These are phyloP conservation scores for Entomyzon cyanotis DNA, from an alignment of 2,113 vertebrate genomes.

Conservation along the genomic window DNA sequence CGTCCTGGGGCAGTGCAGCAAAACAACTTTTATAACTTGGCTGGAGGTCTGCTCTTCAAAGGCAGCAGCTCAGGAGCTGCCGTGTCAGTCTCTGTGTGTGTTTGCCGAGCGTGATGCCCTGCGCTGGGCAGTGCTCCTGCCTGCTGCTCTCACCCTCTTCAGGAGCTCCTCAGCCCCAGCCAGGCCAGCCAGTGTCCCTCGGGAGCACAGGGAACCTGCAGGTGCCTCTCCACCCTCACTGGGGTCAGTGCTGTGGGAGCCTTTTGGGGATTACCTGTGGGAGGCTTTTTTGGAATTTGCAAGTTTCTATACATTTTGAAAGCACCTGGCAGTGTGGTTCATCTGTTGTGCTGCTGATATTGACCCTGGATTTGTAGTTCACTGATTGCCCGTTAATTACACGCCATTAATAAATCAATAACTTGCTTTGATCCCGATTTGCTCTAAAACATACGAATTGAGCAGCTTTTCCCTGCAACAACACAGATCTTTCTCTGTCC, in stretches of 20 bases:
- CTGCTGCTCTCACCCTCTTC: not conserved
- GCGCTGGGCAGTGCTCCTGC: not conserved
- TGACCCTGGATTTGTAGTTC: not conserved
- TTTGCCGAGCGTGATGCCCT: not conserved
- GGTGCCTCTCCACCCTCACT: not conserved
- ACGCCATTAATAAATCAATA: conserved; percentile 5
- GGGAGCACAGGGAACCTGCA: not conserved
- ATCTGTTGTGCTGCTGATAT: not conserved
- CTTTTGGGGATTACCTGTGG: not conserved
- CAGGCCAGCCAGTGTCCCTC: not conserved
- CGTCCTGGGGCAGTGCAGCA: not conserved
- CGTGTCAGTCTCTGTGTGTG: not conserved
- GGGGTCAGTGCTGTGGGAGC: not conserved
- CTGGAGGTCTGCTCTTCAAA: not conserved
- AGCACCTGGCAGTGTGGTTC: not conserved
- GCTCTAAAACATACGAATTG: not conserved
- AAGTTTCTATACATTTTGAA: not conserved
- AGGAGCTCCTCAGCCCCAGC: not conserved
- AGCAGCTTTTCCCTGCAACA: not conserved
- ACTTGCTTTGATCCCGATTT: conserved; percentile 6
- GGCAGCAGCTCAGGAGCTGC: not conserved
- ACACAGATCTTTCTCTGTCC: not conserved
- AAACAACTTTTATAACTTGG: conserved; percentile 11
- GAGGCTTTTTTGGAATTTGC: not conserved
- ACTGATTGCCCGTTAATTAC: conserved; percentile 28